Evolutionary conservation across 37 sponge, comb jelly and placozoan species (phyloP).

Genomic region (Agelas oroides): DNA sequence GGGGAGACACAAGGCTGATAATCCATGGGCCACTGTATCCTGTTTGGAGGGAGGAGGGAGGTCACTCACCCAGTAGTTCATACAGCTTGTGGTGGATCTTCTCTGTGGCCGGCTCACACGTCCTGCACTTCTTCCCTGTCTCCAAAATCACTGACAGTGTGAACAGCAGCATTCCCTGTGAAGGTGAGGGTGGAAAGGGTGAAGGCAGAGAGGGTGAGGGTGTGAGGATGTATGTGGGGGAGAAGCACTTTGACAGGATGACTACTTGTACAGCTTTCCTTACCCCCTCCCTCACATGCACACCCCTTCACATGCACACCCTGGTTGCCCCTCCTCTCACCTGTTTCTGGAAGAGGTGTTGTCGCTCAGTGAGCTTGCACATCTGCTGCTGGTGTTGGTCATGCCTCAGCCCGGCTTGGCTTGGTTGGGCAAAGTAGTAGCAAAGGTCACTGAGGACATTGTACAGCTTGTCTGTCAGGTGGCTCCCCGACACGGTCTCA

Average conservation of each 20-base stretch:
- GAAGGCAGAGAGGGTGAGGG: background rate
- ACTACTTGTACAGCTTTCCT: background rate
- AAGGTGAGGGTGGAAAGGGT: background rate
- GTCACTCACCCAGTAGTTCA: slow-evolving; percentile 23
- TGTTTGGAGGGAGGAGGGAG: background rate
- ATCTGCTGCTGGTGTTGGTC: slow-evolving; percentile 31
- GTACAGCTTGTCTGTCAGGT: slow-evolving; percentile 29
- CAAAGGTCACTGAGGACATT: slow-evolving; percentile 27
- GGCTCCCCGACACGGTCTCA: background rate
- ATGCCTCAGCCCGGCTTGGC: background rate
- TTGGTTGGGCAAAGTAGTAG: slow-evolving; percentile 34
- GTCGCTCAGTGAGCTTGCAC: slow-evolving; percentile 46
- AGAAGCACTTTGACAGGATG: too few relatives aligned
- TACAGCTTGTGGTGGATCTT: slow-evolving; percentile 35
- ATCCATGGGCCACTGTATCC: too few relatives aligned
- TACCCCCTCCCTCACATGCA: background rate
- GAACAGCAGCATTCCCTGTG: slow-evolving; percentile 31
- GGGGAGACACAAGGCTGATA: background rate
- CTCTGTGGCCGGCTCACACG: background rate
- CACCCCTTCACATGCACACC: slow-evolving; percentile 3
- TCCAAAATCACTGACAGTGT: slow-evolving; percentile 43
- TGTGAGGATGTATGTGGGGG: background rate
- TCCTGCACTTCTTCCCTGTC: background rate
- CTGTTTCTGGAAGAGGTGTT: slow-evolving; percentile 74
- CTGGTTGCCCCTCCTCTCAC: background rate